Percentiles rank a stretch among this genome's conserved stretches.
Evolutionary conservation across 2,888 invertebrate species (phyloP).

Genomic region (Scaptodrosophila latifasciaeformis): DNA sequence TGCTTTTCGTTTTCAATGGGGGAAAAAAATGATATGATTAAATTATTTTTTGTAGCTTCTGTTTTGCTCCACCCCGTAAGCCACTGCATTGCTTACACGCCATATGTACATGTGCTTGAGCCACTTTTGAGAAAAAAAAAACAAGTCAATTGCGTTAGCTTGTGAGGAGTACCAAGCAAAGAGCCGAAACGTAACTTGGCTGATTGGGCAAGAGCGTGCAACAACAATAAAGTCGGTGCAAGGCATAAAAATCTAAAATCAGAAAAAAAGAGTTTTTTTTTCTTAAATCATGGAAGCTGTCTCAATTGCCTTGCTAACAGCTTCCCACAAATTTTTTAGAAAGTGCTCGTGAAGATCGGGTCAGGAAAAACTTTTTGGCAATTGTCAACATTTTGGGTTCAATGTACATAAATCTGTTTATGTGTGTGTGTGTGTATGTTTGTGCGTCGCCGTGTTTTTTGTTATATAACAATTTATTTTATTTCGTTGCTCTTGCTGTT

Average conservation of each 20-base stretch:
- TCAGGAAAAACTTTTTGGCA: slow-evolving; percentile 58
- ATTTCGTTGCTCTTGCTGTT: slow-evolving; percentile 13
- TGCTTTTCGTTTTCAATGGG: neutral
- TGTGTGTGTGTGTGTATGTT: neutral
- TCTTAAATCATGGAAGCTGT: too few species aligned
- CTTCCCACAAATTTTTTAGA: too few species aligned
- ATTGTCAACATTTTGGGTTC: slow-evolving; percentile 60
- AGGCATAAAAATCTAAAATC: too few species aligned
- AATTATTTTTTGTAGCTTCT: slow-evolving; percentile 1
- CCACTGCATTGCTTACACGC: too few species aligned
- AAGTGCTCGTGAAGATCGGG: slow-evolving; percentile 42
- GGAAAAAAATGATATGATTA: neutral
- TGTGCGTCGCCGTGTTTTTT: neutral
- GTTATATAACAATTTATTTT: slow-evolving; percentile 36
- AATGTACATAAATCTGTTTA: too few species aligned
- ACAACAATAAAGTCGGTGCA: too few species aligned
- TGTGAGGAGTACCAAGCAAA: slow-evolving; percentile 21
- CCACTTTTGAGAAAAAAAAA: too few species aligned
- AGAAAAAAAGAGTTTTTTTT: too few species aligned
- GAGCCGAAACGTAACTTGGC: slow-evolving; percentile 42
- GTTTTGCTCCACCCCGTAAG: slow-evolving; percentile 30
- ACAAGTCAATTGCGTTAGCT: slow-evolving; percentile 49
- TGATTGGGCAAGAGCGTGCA: slow-evolving; percentile 52
- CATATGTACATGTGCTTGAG: too few species aligned
- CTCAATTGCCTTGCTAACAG: too few species aligned